Evolutionary conservation across 2,888 invertebrate genomes (phyloP), one percentile per base, ranked within the genome.

Genomic region (Nebria salina): DNA sequence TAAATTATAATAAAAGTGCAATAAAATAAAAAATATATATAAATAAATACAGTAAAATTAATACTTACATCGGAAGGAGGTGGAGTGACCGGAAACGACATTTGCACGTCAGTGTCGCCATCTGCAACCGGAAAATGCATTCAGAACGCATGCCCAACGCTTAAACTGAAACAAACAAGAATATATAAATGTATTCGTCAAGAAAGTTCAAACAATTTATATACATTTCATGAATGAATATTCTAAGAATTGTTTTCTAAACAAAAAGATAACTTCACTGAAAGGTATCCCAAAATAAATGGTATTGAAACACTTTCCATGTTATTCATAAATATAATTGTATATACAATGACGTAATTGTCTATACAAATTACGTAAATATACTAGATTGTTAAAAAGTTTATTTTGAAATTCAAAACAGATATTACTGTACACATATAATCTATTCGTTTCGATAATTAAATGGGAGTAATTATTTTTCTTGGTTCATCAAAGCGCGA

Each of bases 11-110:
- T 5, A 34, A 5, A 34, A 34, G 2, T 34, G 34, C 34, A 34
- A 2, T 34, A 34, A 34, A 34, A 34, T 4, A 34, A 34, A 34
- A 34, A 34, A 34, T 34, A 34, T 34, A 34, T 34, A 34, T 34
- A 34, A 4, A 34, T 54, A 64, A 64, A 20, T 54, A 64, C 7
- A 43, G n/a, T 20, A n/a, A 20, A 20, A 20, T 20, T 20, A 20
- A 20, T 41, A 80, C 80, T 80, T 41, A 80, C 80, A 72, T 80
- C 80, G 65, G 80, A 80, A 20, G 80, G 80, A 75, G 80, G 80
- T 72, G 80, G 80, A 25, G 80, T 80, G 66, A 79, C 79, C 75
- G 79, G 75, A 80, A 75, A 75, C 72, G 80, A 80, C 80, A 80
- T 80, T 80, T 75, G 70, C 54, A 42, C 64, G 75, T 25, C 9